phyloP scores from a whole-genome alignment of 2,113 vertebrate genomes.

The Hemichromis elongatus region DNA sequence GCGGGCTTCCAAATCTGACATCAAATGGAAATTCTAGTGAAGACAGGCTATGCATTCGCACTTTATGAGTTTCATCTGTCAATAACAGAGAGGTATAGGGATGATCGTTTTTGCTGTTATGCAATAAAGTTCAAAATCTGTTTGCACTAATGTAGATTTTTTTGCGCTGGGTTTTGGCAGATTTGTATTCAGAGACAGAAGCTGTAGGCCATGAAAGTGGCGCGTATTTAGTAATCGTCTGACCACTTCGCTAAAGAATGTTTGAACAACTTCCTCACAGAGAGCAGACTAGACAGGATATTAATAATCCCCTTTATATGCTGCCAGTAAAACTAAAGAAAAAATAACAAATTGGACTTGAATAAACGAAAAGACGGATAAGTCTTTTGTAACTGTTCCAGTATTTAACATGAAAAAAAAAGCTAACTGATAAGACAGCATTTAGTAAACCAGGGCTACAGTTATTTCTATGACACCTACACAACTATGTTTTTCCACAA shows the following conservation, averaged over 20 bases:
- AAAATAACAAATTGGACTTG: slow-evolving; percentile 1
- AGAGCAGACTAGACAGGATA: slow-evolving; percentile 26
- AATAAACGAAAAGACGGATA: slow-evolving; percentile 1
- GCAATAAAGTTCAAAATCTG: slow-evolving; percentile 67
- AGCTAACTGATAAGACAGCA: slow-evolving; percentile 10
- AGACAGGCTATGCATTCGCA: slow-evolving; percentile 74
- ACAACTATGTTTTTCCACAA: slow-evolving; percentile 17
- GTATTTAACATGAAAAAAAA: neutral
- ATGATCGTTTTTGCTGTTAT: slow-evolving; percentile 69
- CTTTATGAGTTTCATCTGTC: slow-evolving; percentile 77
- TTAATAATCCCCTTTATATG: slow-evolving; percentile 7
- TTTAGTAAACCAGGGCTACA: slow-evolving; percentile 61
- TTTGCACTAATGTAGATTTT: slow-evolving; percentile 66
- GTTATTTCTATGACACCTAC: slow-evolving; percentile 29
- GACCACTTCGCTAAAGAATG: slow-evolving; percentile 38
- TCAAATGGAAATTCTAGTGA: slow-evolving; percentile 7
- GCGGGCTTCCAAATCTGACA: slow-evolving; percentile 37
- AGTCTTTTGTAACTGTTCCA: slow-evolving; percentile 10
- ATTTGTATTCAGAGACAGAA: slow-evolving; percentile 54
- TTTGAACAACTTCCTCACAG: slow-evolving; percentile 24
- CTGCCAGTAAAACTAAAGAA: slow-evolving; percentile 7
- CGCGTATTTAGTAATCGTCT: slow-evolving; percentile 31
- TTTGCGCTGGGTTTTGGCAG: slow-evolving; percentile 35
- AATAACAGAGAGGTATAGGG: slow-evolving; percentile 43
- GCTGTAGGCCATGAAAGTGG: slow-evolving; percentile 55